Percentiles rank a stretch among this genome's conserved stretches.
Evolutionary conservation across 2,888 invertebrate species (phyloP).

Genomic region (Mesorhabditis spiculigera): DNA sequence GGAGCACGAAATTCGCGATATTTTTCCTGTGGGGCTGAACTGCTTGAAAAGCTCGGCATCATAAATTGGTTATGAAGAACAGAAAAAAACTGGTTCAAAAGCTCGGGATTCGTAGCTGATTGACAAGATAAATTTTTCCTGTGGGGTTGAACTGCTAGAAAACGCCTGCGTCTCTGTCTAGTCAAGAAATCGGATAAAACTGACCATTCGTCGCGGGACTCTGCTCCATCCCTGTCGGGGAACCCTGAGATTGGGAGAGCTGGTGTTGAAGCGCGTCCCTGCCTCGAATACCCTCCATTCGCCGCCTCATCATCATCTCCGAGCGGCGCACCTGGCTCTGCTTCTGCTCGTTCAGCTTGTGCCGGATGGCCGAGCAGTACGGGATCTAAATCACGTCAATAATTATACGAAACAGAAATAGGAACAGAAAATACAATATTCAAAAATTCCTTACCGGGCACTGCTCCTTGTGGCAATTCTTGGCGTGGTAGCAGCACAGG

Average conservation of each 20-base stretch:
- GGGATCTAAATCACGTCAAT: slow-evolving; percentile 72
- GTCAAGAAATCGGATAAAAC: too few relatives aligned
- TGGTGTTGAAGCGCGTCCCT: background rate
- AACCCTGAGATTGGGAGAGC: background rate
- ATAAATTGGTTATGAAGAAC: too few relatives aligned
- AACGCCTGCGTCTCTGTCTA: too few relatives aligned
- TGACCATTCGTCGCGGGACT: background rate
- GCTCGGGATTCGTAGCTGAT: background rate
- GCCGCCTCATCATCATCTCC: slow-evolving; percentile 76
- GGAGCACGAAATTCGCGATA: too few relatives aligned
- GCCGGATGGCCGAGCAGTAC: slow-evolving; percentile 95
- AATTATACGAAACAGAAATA: background rate
- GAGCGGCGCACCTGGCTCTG: slow-evolving; percentile 89
- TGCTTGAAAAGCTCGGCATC: too few relatives aligned
- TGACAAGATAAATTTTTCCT: too few relatives aligned
- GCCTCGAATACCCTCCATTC: slow-evolving; percentile 61
- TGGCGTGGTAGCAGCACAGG: slow-evolving; percentile 95
- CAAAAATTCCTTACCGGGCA: slow-evolving; percentile 59
- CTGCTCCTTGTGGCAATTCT: slow-evolving; percentile 72
- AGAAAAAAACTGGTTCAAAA: too few relatives aligned
- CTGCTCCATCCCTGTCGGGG: background rate
- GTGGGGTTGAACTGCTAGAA: background rate
- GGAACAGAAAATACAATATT: background rate
- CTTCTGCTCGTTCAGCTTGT: slow-evolving; percentile 93
- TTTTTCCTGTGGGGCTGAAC: too few relatives aligned